Evolutionary conservation across 2,888 invertebrate genomes (phyloP).

Genomic region (Gerris lacustris): DNA sequence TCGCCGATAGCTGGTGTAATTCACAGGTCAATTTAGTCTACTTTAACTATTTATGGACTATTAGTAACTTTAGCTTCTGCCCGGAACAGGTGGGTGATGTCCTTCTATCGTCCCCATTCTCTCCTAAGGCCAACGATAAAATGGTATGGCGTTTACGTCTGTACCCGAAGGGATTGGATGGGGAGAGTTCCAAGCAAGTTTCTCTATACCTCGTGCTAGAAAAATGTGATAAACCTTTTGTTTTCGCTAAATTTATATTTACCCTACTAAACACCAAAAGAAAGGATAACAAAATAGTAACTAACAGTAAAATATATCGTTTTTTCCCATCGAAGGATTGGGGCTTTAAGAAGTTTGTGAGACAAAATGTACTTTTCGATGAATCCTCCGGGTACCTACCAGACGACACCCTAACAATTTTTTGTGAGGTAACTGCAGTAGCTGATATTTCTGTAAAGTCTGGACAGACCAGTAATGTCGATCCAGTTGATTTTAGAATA

Average conservation of each 20-base stretch:
- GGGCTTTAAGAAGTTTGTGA: conserved; percentile 99
- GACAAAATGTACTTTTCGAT: conserved; percentile 95
- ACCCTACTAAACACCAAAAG: conserved; percentile 99
- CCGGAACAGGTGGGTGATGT: conserved; percentile 99
- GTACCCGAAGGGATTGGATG: conserved; percentile 98
- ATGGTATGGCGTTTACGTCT: conserved; percentile 99
- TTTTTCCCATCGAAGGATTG: conserved; percentile 99
- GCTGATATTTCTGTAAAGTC: conserved; percentile 99
- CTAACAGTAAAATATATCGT: conserved; percentile 89
- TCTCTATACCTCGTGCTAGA: conserved; percentile 97
- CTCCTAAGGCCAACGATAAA: conserved; percentile 98
- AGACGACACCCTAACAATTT: conserved; percentile 97
- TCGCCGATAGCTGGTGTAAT: too few relatives aligned
- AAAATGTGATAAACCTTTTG: conserved; percentile 99
- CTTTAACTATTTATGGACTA: conserved; percentile 99
- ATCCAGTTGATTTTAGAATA: conserved; percentile 93
- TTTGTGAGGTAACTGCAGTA: conserved; percentile 95
- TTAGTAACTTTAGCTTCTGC: conserved; percentile 99
- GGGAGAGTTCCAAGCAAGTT: conserved; percentile 99
- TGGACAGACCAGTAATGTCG: conserved; percentile 96
- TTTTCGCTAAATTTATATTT: conserved; percentile 99
- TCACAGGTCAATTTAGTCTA: conserved; percentile 97
- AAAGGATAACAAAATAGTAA: conserved; percentile 99
- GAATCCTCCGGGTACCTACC: conserved; percentile 97
- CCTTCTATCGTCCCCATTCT: conserved; percentile 98